Conservation (phyloP, 2,113 vertebrate genomes). For the Tetrax tetrax region DNA sequence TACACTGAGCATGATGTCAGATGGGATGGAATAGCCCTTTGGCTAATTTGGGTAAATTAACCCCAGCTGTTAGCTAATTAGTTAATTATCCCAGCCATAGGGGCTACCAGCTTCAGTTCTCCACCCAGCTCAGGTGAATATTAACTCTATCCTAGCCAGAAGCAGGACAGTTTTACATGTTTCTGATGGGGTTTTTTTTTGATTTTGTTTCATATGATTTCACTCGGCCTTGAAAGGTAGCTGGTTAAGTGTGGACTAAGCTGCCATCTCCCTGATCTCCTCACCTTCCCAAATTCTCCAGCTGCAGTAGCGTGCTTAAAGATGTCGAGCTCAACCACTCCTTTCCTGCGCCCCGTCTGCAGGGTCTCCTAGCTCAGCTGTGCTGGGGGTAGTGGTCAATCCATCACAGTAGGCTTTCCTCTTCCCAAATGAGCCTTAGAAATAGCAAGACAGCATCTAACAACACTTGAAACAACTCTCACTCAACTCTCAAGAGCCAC, state of each 20-base stretch:
- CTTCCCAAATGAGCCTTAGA: neutral
- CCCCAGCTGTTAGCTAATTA: no score
- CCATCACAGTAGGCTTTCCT: neutral
- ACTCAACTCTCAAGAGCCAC: neutral
- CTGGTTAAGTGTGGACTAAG: neutral
- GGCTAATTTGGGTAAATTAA: no score
- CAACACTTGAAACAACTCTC: neutral
- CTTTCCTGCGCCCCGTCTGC: neutral
- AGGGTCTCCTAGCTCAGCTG: neutral
- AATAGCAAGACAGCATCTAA: neutral
- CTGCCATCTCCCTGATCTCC: neutral
- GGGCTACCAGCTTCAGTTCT: no score
- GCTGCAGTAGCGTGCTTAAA: rapidly evolving
- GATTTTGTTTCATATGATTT: neutral
- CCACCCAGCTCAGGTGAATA: no score
- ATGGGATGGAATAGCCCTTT: no score
- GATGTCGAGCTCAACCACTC: neutral
- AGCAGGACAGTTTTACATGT: no score
- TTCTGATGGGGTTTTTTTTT: neutral
- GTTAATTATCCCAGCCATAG: no score
- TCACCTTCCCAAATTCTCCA: neutral
- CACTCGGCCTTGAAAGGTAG: neutral
- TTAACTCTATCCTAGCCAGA: no score
- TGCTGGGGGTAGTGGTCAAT: rapidly evolving
- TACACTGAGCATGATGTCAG: no score